phyloP scores from a whole-genome alignment of 2,888 invertebrate genomes.

The Herminia tarsipennalis region DNA sequence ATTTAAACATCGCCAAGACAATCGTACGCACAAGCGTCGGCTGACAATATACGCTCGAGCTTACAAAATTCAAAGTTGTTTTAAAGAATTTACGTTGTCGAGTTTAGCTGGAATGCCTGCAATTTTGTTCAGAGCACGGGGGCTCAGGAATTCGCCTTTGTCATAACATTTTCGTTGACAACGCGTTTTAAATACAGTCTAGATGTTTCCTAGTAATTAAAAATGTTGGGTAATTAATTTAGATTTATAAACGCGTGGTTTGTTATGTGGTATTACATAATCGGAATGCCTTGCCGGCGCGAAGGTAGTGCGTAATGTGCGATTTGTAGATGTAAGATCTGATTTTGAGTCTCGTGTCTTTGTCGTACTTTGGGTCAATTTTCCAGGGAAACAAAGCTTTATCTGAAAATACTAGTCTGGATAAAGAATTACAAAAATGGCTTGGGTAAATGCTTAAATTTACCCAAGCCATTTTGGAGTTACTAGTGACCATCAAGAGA shows the following conservation, averaged over 20 bases:
- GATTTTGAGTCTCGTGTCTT: too few species aligned
- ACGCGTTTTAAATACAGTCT: constrained; percentile 41
- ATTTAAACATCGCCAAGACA: too few species aligned
- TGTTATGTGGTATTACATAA: too few species aligned
- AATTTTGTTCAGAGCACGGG: constrained; percentile 35
- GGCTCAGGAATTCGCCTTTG: constrained; percentile 45
- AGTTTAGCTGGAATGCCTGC: constrained; percentile 44
- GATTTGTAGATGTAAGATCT: neutral
- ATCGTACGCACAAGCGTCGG: neutral
- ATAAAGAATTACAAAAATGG: too few species aligned
- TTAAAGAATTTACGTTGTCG: constrained; percentile 43
- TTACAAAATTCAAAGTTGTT: constrained; percentile 45
- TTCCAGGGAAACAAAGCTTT: too few species aligned
- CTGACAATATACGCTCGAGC: constrained; percentile 26
- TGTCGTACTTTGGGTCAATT: too few species aligned
- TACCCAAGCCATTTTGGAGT: too few species aligned
- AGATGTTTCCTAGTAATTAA: constrained; percentile 17
- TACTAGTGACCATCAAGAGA: too few species aligned
- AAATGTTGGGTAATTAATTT: constrained; percentile 12
- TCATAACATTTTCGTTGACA: constrained; percentile 46
- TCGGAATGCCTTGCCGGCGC: neutral
- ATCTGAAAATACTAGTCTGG: too few species aligned
- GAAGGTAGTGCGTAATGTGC: neutral
- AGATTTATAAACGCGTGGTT: neutral
- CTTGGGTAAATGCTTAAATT: too few species aligned